These are phyloP conservation scores for Glaucopsyche alexis DNA, from an alignment of 2,888 invertebrate species.

Conservation along the genomic window DNA sequence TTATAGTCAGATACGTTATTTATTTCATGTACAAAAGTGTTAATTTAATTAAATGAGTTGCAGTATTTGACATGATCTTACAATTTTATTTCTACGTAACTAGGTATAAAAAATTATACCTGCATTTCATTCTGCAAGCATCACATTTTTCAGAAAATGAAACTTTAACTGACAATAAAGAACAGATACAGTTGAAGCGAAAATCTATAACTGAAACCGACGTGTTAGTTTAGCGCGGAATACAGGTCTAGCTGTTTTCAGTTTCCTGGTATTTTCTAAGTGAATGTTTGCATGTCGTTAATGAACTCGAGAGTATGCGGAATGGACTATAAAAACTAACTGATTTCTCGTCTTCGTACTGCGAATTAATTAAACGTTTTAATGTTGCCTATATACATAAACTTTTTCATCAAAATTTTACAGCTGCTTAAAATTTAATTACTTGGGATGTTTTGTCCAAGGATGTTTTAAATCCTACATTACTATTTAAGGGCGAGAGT, in stretches of 20 bases:
- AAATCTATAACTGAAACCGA: conserved; percentile 27
- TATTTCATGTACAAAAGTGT: too few species aligned
- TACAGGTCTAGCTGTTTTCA: conserved; percentile 57
- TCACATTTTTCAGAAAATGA: too few species aligned
- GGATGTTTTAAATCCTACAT: too few species aligned
- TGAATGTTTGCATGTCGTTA: conserved; percentile 71
- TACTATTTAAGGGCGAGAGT: too few species aligned
- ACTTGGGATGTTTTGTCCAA: neutral
- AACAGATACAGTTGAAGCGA: neutral
- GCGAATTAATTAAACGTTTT: conserved; percentile 58
- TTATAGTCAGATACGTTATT: neutral
- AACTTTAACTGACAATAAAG: neutral
- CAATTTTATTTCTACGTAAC: too few species aligned
- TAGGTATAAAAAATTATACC: too few species aligned
- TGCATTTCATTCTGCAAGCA: too few species aligned
- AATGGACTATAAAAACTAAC: conserved; percentile 60
- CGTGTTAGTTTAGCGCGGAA: conserved; percentile 36
- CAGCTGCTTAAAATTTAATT: conserved; percentile 6
- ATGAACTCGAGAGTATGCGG: conserved; percentile 52
- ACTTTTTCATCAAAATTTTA: conserved; percentile 36
- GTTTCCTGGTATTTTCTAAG: conserved; percentile 53
- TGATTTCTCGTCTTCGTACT: conserved; percentile 54
- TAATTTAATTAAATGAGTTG: too few species aligned
- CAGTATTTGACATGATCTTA: too few species aligned
- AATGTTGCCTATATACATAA: conserved; percentile 39